Base-by-base conservation (phyloP, 2,113 vertebrate genomes). In the Podilymbus podiceps region DNA sequence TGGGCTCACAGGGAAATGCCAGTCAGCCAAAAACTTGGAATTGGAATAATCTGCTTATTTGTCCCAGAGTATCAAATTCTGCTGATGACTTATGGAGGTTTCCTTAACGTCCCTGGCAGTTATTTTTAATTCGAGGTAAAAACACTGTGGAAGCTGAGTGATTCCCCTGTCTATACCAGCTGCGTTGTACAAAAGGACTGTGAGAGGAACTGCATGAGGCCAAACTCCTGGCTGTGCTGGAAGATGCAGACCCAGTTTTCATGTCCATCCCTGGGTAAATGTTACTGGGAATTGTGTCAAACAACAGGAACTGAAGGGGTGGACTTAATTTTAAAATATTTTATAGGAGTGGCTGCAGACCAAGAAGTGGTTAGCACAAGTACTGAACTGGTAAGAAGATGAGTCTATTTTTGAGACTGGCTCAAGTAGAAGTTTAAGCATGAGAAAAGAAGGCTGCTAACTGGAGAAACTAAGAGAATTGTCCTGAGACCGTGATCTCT, bases 51-150 rank as follows among this genome's bases (percentile, higher is more conserved):
- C 80, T 88, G 40, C 44, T 84, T 86, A 42, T 80, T 89, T 92
- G 60, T 90, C 56, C 53, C 15, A 22, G 47, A 77, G 73, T 47
- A 83, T 82, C 49, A 79, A 47, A 82, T 85, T 40, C 94, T 67
- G 75, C 71, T 73, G 58, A 83, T 79, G 75, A 80, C 47, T 83
- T 75, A 38, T 8, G 49, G 74, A 93, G 38, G 33, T 79, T 85
- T 93, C 47, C 22, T 79, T 83, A 75, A 85, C 63, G 79, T 66
- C 50, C n/a, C 55, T 88, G 72, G 47, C 62, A 94, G 49, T 28
- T 90, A 69, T 68, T 66, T 71, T 88, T 93, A 93, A 77, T 92
- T 90, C 71, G 73, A 85, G 50, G 17, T 7, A 47, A 71, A 74
- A 44, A 53, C 35, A 50, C 53, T 67, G n/a, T 69, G 60, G 62